Base-by-base conservation (phyloP, 2,113 vertebrate genomes). In the Cyprinodon variegatus region DNA sequence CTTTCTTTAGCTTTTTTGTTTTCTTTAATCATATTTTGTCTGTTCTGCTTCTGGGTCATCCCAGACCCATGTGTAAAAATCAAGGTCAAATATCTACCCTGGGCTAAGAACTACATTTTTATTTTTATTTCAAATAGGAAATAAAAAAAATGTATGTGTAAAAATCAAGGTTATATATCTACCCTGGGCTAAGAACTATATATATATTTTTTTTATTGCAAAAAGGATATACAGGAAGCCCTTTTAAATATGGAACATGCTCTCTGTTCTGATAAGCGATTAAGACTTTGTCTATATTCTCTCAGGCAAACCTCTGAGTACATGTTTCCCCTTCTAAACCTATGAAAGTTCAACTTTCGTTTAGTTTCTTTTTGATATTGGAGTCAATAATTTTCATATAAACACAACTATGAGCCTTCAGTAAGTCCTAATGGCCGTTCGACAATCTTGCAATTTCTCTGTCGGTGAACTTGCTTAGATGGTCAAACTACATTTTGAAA, bases 31-130 rank as follows among this genome's bases (percentile, higher is more conserved):
- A 8, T 22, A 20, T 65, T 8, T n/a, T 36, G 41, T 65, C 17
- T 65, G 10, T 12, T 11, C 36, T 65, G 36, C 15, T 20, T 11
- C 4, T 65, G 8, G 63, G 39, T 41, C 38, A 11, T 43, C 39
- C 40, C 20, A n/a, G 43, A 9, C 9, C 63, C 22, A 15, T 38
- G 45, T 82, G 63, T 78, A 82, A 87, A 76, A 9, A 37, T 79
- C 50, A 57, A 2, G 0, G 50, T 57, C 3, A 8, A 9, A n/a
- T 57, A 57, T n/a, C 29, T 29, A 29, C 29, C 29, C 29, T 29
- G 29, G 29, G 29, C 29, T 29, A 29, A 29, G 29, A 29, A 29
- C 29, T 29, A n/a, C n/a, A n/a, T n/a, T n/a, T 29, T 29, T 29
- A 1, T 29, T 29, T 29, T 29, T 1, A 29, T 29, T 29, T 29